Evolutionary conservation across 2,888 invertebrate genomes (phyloP).

Genomic region (Cistogaster globosa): DNA sequence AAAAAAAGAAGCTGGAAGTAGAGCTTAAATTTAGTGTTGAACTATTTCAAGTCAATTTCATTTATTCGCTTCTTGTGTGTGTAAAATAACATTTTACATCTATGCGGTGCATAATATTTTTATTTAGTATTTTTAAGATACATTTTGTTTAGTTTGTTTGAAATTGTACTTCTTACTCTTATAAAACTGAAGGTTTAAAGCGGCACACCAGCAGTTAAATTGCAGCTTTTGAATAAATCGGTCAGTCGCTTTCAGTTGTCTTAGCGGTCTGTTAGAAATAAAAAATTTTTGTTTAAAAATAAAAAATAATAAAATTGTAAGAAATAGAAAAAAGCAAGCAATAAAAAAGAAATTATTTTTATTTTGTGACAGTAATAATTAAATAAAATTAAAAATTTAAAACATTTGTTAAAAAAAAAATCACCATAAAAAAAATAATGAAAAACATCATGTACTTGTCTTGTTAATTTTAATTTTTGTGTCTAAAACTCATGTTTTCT

Average conservation of each 20-base stretch:
- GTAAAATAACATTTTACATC: slow-evolving; percentile 1
- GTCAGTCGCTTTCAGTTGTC: slow-evolving; percentile 31
- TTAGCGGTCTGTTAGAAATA: slow-evolving; percentile 30
- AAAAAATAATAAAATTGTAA: slow-evolving; percentile 25
- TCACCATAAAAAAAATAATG: too few species aligned
- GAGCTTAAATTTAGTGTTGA: slow-evolving; percentile 5
- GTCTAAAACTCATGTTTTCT: background rate
- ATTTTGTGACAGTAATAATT: background rate
- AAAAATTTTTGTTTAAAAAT: background rate
- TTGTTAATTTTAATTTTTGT: background rate
- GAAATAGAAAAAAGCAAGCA: slow-evolving; percentile 19
- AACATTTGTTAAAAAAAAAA: background rate
- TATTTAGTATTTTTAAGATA: slow-evolving; percentile 35
- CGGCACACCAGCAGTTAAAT: slow-evolving; percentile 61
- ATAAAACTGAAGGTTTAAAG: slow-evolving; percentile 67
- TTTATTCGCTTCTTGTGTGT: slow-evolving; percentile 43
- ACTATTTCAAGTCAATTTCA: slow-evolving; percentile 11
- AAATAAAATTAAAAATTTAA: background rate
- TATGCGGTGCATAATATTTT: slow-evolving; percentile 23
- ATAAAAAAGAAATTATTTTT: background rate
- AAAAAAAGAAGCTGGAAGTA: slow-evolving; percentile 8
- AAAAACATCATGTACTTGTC: background rate
- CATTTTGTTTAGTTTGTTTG: slow-evolving; percentile 33
- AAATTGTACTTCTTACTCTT: slow-evolving; percentile 56
- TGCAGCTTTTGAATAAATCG: slow-evolving; percentile 63